These are phyloP conservation scores for Tragelaphus imberbis DNA, from an alignment of 2,113 vertebrate genomes.

Conservation along the genomic window DNA sequence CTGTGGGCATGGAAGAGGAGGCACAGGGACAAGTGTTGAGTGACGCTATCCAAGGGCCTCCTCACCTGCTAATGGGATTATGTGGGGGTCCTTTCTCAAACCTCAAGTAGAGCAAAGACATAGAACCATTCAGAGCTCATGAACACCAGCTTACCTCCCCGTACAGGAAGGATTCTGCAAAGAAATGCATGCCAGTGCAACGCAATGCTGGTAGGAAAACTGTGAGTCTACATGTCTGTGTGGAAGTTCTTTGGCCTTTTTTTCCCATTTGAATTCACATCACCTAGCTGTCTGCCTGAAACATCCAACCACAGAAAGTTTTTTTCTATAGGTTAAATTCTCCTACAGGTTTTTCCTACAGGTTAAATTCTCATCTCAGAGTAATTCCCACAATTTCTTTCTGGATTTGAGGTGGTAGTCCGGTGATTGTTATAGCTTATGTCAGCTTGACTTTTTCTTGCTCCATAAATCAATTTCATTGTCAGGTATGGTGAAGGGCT, in stretches of 20 bases:
- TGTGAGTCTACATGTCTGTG: background rate
- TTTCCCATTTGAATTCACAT: background rate
- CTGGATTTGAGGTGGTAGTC: background rate
- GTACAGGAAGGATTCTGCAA: background rate
- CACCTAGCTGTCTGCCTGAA: background rate
- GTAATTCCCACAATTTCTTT: background rate
- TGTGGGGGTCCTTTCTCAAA: no score
- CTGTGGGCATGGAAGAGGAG: background rate
- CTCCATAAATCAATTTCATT: background rate
- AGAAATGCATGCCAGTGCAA: background rate
- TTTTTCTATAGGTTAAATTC: background rate
- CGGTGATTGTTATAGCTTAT: background rate
- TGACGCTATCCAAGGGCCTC: background rate
- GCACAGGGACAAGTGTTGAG: no score
- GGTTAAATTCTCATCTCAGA: background rate
- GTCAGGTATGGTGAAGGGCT: background rate
- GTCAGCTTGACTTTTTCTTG: background rate
- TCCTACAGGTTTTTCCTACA: background rate
- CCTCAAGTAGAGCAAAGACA: background rate
- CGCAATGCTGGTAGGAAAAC: background rate
- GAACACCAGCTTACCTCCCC: background rate
- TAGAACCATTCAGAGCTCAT: background rate
- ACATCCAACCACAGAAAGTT: background rate
- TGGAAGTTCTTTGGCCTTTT: background rate
- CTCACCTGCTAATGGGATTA: background rate